A percentile compares a stretch with the other conserved stretches of the same genome.
phyloP scores from a whole-genome alignment of 2,113 vertebrate genomes.

The Typhlomys cinereus region DNA sequence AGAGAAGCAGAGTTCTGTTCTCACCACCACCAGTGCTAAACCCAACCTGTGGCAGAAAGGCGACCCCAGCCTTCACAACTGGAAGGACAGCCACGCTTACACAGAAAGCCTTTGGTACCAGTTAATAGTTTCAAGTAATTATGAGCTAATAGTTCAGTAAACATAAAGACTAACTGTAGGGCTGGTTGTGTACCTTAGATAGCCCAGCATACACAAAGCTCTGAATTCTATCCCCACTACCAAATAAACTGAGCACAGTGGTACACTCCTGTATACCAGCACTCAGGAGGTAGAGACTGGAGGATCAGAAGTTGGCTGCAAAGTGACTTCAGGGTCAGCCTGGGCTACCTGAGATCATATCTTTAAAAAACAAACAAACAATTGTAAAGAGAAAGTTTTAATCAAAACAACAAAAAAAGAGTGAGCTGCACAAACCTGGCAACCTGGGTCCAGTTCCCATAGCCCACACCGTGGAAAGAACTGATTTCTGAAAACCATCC shows the following conservation, averaged over 20 bases:
- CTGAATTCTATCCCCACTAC: neutral
- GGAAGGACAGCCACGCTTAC: neutral
- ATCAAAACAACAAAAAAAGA: neutral
- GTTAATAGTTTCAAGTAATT: no score
- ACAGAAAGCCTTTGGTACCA: neutral
- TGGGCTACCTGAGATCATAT: neutral
- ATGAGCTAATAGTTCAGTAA: fast-evolving
- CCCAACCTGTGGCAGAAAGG: neutral
- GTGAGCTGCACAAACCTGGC: no score
- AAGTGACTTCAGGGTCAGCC: neutral
- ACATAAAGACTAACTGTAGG: neutral
- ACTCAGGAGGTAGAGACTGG: neutral
- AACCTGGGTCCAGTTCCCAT: no score
- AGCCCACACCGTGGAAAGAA: no score
- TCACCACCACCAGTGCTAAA: neutral
- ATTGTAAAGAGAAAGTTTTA: neutral
- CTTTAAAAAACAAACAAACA: neutral
- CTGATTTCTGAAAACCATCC: no score
- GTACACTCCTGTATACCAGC: neutral
- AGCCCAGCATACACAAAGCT: neutral
- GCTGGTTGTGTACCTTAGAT: neutral
- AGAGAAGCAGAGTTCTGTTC: neutral
- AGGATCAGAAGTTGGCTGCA: neutral
- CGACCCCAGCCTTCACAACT: neutral
- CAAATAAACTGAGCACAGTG: neutral